A percentile compares a stretch with the other conserved stretches of the same genome.
Conservation (phyloP, 2,113 vertebrate genomes). For the Ameiurus melas region DNA sequence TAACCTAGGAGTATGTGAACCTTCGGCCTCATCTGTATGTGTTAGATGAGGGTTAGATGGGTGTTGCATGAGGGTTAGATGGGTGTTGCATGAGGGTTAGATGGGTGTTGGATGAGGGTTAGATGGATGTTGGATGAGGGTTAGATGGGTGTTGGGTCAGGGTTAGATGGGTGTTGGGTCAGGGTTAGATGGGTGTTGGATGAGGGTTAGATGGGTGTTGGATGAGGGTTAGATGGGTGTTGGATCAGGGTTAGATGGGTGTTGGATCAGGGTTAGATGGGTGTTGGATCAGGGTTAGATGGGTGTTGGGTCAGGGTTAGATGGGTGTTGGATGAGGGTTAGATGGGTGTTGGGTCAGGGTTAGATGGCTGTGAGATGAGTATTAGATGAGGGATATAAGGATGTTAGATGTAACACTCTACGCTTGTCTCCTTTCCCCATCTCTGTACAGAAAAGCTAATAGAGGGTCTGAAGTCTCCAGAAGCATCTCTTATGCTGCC, state of each 20-base stretch:
- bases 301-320: not conserved
- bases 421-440: not conserved
- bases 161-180: not conserved
- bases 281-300: not conserved
- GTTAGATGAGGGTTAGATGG: not conserved
- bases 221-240: not conserved
- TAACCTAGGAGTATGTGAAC: not conserved
- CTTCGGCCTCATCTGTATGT: not conserved
- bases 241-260: not conserved
- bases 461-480: slow-evolving; percentile 98
- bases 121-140: not conserved
- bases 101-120: not conserved
- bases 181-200: not conserved
- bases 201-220: not conserved
- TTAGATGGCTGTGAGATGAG: not conserved
- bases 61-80: not conserved
- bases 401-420: not conserved
- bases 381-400: not conserved
- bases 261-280: not conserved
- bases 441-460: slow-evolving; percentile 86
- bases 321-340: not conserved
- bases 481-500: slow-evolving; percentile 92
- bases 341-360: not conserved
- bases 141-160: not conserved
- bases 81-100: not conserved